Conservation (phyloP, 2,888 invertebrate species). For the Cactoblastis cactorum region DNA sequence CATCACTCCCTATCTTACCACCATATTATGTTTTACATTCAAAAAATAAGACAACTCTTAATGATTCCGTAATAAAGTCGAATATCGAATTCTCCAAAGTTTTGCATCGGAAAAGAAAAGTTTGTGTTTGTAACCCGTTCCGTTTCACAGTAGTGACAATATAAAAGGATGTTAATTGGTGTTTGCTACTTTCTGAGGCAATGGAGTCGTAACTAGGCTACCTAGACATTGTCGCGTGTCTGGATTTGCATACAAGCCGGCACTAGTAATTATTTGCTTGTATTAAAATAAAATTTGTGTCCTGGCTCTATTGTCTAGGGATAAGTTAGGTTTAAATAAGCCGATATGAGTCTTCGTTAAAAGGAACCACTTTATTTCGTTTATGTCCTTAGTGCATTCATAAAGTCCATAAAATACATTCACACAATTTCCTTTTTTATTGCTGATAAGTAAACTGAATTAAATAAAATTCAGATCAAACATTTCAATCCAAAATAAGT, state of each 20-base stretch:
- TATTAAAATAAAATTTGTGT: slow-evolving; percentile 1
- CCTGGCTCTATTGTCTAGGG: slow-evolving; percentile 4
- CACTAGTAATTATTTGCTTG: slow-evolving; percentile 12
- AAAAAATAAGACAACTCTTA: slow-evolving; percentile 2
- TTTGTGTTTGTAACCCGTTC: slow-evolving; percentile 31
- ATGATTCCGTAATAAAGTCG: background rate
- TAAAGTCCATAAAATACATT: too few species aligned
- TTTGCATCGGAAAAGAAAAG: slow-evolving; percentile 17
- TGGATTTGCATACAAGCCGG: slow-evolving; percentile 52
- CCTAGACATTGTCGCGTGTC: slow-evolving; percentile 41
- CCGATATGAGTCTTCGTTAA: background rate
- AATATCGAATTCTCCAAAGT: slow-evolving; percentile 13
- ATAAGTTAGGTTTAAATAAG: slow-evolving; percentile 3
- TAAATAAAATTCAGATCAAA: too few species aligned
- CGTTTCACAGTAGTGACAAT: slow-evolving; percentile 43
- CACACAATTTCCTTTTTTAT: too few species aligned
- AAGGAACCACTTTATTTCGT: background rate
- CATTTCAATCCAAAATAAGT: too few species aligned
- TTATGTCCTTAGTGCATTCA: too few species aligned
- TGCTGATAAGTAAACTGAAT: too few species aligned
- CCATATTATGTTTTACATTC: slow-evolving; percentile 16
- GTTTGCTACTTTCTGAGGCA: slow-evolving; percentile 56
- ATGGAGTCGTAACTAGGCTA: slow-evolving; percentile 64
- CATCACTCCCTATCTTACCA: slow-evolving; percentile 40
- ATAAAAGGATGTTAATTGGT: slow-evolving; percentile 67